These are phyloP conservation scores for Penaeus japonicus DNA, from an alignment of 1,140 invertebrate species.

Conservation along the genomic window DNA sequence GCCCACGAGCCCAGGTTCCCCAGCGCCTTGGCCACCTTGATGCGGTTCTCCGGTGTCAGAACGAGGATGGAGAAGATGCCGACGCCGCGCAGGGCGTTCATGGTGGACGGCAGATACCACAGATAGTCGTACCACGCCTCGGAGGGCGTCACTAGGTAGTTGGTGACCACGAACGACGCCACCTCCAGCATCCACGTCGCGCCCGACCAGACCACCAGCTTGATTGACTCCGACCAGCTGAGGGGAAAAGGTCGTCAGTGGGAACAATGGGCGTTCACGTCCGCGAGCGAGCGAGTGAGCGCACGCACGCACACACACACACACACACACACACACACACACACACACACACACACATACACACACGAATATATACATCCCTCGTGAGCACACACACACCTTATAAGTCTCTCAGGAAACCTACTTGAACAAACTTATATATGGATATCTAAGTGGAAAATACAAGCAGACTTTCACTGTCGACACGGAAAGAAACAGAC, in stretches of 20 bases:
- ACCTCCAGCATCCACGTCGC: conserved; percentile 56
- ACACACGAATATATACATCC: too few species aligned
- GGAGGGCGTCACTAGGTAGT: conserved; percentile 26
- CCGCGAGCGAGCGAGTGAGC: too few species aligned
- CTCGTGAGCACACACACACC: too few species aligned
- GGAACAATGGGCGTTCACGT: too few species aligned
- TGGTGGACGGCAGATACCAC: conserved; percentile 53
- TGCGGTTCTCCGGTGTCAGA: conserved; percentile 39
- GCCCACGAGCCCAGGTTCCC: conserved; percentile 13
- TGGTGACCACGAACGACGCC: conserved; percentile 40
- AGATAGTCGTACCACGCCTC: conserved; percentile 58
- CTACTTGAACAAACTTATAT: not conserved
- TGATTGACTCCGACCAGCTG: conserved; percentile 56
- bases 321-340: too few species aligned
- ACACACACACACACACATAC: too few species aligned
- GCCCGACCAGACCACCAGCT: conserved; percentile 57
- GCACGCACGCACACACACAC: too few species aligned
- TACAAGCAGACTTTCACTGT: not conserved
- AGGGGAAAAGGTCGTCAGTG: not conserved
- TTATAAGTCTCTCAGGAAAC: too few species aligned
- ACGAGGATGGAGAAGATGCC: conserved; percentile 58
- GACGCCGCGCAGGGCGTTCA: conserved; percentile 53
- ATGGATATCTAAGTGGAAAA: not conserved
- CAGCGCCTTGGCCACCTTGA: conserved; percentile 20
- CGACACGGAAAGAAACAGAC: not conserved